Percentiles rank a stretch among this genome's conserved stretches.
Evolutionary conservation across 2,888 invertebrate genomes (phyloP).

Genomic region (Drosophila hawaiiensis): DNA sequence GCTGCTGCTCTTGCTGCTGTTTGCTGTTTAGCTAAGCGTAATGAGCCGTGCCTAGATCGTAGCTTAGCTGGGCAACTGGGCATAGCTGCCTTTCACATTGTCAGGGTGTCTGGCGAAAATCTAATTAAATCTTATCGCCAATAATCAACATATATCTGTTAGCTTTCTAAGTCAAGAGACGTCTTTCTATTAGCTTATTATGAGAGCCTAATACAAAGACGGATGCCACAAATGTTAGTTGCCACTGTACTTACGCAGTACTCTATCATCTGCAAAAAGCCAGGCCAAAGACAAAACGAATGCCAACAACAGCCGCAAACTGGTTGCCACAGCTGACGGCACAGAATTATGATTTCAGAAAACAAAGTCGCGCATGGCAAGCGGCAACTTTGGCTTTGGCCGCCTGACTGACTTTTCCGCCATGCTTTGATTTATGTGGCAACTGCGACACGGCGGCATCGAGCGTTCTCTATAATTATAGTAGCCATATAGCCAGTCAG

Average conservation of each 20-base stretch:
- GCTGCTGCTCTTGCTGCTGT: fast-evolving
- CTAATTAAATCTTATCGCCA: slow-evolving; percentile 80
- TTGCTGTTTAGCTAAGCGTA: slow-evolving; percentile 35
- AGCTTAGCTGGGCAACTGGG: neutral
- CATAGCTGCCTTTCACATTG: slow-evolving; percentile 65
- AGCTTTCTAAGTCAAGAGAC: slow-evolving; percentile 71
- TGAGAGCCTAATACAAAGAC: slow-evolving; percentile 79
- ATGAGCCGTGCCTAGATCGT: slow-evolving; percentile 59
- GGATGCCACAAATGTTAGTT: slow-evolving; percentile 65
- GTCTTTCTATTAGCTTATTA: slow-evolving; percentile 67
- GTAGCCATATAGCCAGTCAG: slow-evolving; percentile 24
- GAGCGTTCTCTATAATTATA: slow-evolving; percentile 80
- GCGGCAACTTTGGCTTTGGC: slow-evolving; percentile 46
- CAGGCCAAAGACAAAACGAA: slow-evolving; percentile 1
- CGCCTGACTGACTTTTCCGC: slow-evolving; percentile 73
- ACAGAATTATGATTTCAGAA: slow-evolving; percentile 74
- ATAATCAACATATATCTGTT: slow-evolving; percentile 67
- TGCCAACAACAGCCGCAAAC: slow-evolving; percentile 39
- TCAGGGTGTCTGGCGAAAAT: slow-evolving; percentile 59
- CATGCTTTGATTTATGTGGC: slow-evolving; percentile 78
- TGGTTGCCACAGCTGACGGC: slow-evolving; percentile 36
- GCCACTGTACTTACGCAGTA: slow-evolving; percentile 21
- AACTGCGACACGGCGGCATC: slow-evolving; percentile 76
- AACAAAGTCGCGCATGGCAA: slow-evolving; percentile 74
- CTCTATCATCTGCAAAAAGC: neutral